Conservation (phyloP, 2,797 vertebrate genomes). For the Eupleurogrammus muticus region DNA sequence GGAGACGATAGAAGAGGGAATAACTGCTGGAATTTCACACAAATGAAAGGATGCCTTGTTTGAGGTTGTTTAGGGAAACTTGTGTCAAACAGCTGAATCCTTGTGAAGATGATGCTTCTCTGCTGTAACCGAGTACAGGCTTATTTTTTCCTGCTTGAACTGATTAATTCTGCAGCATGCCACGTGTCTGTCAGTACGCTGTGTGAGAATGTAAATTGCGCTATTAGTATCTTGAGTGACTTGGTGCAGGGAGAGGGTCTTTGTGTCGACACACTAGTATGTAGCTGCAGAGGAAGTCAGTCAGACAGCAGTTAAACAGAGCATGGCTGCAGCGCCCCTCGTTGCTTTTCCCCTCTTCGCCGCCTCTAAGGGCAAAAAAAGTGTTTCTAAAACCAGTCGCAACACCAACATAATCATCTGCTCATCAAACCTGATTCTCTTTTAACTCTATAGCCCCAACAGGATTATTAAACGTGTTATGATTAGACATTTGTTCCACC, state of each 20-base stretch:
- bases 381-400: conserved; percentile 27
- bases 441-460: conserved; percentile 18
- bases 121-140: background rate
- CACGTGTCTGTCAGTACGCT: conserved; percentile 1
- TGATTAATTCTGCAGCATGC: conserved; percentile 10
- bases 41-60: conserved; percentile 63
- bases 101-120: conserved; percentile 10
- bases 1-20: conserved; percentile 29
- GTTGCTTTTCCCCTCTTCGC: conserved; percentile 17
- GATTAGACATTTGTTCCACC: conserved; percentile 45
- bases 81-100: conserved; percentile 3
- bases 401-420: conserved; percentile 41
- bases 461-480: conserved; percentile 49
- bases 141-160: background rate
- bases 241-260: conserved; percentile 12
- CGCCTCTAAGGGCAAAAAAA: conserved; percentile 25
- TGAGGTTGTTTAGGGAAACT: background rate
- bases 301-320: conserved; percentile 74
- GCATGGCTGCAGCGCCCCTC: conserved; percentile 22
- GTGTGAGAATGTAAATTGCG: conserved; percentile 16
- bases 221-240: conserved; percentile 25
- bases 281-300: conserved; percentile 70
- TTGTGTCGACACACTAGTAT: background rate
- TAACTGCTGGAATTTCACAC: conserved; percentile 48
- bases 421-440: conserved; percentile 43